Evolutionary conservation across 2,888 invertebrate genomes (phyloP), one percentile per base, ranked within the genome.

Genomic region (Macaria notata): DNA sequence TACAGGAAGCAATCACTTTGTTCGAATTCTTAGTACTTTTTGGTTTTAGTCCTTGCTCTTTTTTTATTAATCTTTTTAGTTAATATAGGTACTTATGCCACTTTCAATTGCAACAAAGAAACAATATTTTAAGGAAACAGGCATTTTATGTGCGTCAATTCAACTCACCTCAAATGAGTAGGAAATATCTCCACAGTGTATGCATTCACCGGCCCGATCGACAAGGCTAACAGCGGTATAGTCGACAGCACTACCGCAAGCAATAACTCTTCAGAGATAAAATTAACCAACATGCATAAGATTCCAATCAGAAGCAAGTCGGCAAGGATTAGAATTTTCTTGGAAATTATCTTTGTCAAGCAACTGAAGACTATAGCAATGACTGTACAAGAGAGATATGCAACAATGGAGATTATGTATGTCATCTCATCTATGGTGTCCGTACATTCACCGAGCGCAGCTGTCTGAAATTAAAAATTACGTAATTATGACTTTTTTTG

Each of bases 141-240:
- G 19, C 2, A 19, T 19, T 19, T 19, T 19, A 19, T 19, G 19
- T 19, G 19, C 19, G 33, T 36, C 7, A 36, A 36, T 36, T 4
- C 33, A 36, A 7, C 33, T 71, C 65, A 92, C 92, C 92, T 87
- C 47, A 90, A 78, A 70, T 87, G 68, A 2, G 91, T 92, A 0
- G 92, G 92, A 49, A 91, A 92, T 54, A 90, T 83, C 63, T 86
- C 84, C 4, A 91, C 87, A 44, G 86, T 79, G 64, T 78, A 92
- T 0, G 91, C 88, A 61, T 90, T 92, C 1, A 90, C 74, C 0
- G 92, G 88, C 1, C 92, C 92, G 43, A 92, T 81, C 1, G 76
- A 78, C 1, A 90, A 61, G 0, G 80, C 89, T 62, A 80, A 71
- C 0, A 92, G 59, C 4, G 86, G 85, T 5, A 89, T 59, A 0